Conservation (phyloP, 2,888 invertebrate genomes). For the Drosophila atripex region DNA sequence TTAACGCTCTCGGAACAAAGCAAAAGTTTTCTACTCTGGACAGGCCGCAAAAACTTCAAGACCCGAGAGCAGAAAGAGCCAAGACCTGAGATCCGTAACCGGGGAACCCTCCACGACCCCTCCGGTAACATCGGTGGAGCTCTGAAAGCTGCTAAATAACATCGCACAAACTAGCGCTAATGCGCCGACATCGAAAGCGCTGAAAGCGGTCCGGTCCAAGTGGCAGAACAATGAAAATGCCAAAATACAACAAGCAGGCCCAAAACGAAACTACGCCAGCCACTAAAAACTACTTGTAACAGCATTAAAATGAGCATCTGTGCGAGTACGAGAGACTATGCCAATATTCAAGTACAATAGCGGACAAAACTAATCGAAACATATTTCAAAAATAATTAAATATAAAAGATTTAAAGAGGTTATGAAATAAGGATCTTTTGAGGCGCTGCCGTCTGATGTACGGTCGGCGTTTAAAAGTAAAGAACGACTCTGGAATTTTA, state of each 20-base stretch:
- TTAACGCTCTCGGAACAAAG: slow-evolving; percentile 65
- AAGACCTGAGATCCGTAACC: slow-evolving; percentile 28
- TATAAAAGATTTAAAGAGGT: not conserved
- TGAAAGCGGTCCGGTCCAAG: slow-evolving; percentile 4
- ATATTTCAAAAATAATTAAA: not conserved
- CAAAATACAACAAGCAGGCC: slow-evolving; percentile 42
- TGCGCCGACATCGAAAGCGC: slow-evolving; percentile 31
- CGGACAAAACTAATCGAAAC: not conserved
- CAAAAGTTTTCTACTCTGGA: slow-evolving; percentile 63
- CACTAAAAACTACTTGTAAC: slow-evolving; percentile 33
- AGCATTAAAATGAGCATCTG: slow-evolving; percentile 15
- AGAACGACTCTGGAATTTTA: too few species aligned
- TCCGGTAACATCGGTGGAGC: not conserved
- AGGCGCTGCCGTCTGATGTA: too few species aligned
- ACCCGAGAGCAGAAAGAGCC: slow-evolving; percentile 1
- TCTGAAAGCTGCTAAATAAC: slow-evolving; percentile 34
- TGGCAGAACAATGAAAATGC: slow-evolving; percentile 64
- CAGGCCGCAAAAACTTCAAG: slow-evolving; percentile 37
- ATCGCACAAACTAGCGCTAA: slow-evolving; percentile 36
- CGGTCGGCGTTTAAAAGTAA: too few species aligned
- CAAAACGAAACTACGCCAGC: slow-evolving; percentile 51
- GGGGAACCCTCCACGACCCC: slow-evolving; percentile 7
- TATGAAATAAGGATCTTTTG: not conserved
- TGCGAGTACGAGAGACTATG: slow-evolving; percentile 1
- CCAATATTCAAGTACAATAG: slow-evolving; percentile 17